Conservation (phyloP, 2,888 invertebrate species). For the Priapulus caudatus region DNA sequence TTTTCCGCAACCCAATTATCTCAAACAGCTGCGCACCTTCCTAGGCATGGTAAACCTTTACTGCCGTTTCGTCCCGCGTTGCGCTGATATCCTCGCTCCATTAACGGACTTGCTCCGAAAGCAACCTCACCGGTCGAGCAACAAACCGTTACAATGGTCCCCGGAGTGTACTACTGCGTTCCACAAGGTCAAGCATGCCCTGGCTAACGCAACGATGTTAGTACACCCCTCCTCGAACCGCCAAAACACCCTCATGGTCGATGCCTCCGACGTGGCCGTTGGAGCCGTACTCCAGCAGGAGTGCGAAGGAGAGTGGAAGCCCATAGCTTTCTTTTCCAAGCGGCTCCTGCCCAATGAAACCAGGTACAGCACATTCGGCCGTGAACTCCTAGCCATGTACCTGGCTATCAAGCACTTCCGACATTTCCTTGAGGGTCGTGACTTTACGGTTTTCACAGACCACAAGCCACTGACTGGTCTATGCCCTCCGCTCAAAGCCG, state of each 20-base stretch:
- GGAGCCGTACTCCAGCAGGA: conserved; percentile 25
- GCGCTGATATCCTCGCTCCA: conserved; percentile 10
- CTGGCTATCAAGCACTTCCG: conserved; percentile 19
- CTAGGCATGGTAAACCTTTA: conserved; percentile 21
- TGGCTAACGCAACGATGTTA: conserved; percentile 12
- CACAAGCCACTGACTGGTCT: conserved; percentile 26
- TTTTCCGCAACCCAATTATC: conserved; percentile 6
- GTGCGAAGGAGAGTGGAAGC: conserved; percentile 19
- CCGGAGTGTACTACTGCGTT: too few relatives aligned
- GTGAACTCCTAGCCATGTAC: too few relatives aligned
- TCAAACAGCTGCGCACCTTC: conserved; percentile 15
- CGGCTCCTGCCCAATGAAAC: conserved; percentile 23
- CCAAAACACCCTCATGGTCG: conserved; percentile 14
- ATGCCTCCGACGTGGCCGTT: conserved; percentile 36
- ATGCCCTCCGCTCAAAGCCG: conserved; percentile 28
- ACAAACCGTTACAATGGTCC: too few relatives aligned
- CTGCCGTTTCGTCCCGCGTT: conserved; percentile 16
- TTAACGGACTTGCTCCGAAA: too few relatives aligned
- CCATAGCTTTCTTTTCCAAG: conserved; percentile 25
- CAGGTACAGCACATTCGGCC: too few relatives aligned
- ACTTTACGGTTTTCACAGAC: conserved; percentile 27
- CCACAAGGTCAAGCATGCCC: too few relatives aligned
- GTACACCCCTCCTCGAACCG: conserved; percentile 10
- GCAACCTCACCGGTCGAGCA: too few relatives aligned
- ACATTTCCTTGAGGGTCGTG: conserved; percentile 29